Conservation (phyloP, 2,113 vertebrate species). For the Clupea harengus region DNA sequence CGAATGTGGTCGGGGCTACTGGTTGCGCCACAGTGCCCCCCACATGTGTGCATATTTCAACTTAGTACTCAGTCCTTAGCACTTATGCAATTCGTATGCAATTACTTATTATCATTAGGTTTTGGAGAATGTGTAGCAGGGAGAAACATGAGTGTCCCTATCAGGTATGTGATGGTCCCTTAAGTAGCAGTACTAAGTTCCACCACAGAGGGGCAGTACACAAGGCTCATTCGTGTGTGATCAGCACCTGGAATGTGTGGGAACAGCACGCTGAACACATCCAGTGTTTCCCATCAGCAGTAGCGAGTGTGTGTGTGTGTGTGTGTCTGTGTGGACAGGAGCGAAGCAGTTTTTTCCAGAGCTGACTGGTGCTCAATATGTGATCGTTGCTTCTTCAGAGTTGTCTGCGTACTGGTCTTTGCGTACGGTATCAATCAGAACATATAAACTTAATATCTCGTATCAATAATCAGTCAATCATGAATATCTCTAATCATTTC, state of each 20-base stretch:
- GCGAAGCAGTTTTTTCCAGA: no score
- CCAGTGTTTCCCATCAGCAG: neutral
- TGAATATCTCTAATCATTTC: neutral
- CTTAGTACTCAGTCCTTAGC: no score
- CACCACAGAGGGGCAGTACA: neutral
- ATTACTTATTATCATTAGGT: neutral
- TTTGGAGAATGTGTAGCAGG: neutral
- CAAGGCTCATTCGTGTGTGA: neutral
- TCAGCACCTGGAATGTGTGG: neutral
- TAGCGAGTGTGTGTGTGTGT: neutral
- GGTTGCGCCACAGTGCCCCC: no score
- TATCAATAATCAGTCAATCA: no score
- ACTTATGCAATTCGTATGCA: neutral
- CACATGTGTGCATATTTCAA: no score
- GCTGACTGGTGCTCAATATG: no score
- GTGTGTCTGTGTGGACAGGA: no score
- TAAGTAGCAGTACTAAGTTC: neutral
- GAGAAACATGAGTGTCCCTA: neutral
- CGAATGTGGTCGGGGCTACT: no score
- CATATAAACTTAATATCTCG: neutral
- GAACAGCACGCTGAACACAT: neutral
- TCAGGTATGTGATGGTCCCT: neutral
- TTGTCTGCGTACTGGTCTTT: neutral
- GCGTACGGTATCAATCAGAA: neutral
- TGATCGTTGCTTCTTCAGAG: no score